phyloP scores from a whole-genome alignment of 1,140 invertebrate species.

The Diorhabda sublineata region DNA sequence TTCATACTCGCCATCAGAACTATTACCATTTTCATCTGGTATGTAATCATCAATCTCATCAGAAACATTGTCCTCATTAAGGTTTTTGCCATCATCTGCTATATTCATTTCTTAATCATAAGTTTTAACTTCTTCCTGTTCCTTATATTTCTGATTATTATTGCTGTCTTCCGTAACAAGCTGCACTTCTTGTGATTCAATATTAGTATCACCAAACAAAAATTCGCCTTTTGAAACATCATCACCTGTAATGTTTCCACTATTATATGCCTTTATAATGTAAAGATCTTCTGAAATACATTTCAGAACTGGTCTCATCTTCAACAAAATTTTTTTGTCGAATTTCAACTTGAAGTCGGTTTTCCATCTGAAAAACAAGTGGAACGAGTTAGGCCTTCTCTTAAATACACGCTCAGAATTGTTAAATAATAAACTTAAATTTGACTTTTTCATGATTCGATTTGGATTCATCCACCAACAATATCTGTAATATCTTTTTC shows the following conservation, averaged over 20 bases:
- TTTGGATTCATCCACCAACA: not conserved
- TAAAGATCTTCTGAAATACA: not conserved
- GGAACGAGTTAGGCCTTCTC: constrained; percentile 5
- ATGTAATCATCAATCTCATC: not conserved
- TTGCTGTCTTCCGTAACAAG: constrained; percentile 5
- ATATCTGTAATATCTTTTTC: not conserved
- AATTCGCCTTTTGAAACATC: constrained; percentile 3
- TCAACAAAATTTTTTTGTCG: constrained; percentile 3
- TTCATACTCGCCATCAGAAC: constrained; percentile 1
- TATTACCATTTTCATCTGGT: not conserved
- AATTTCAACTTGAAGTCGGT: constrained; percentile 1
- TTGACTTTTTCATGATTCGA: not conserved
- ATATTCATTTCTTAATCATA: constrained; percentile 1
- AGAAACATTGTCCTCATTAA: constrained; percentile 6
- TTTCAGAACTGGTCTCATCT: not conserved
- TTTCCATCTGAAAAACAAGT: constrained; percentile 7
- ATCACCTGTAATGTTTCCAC: constrained; percentile 1
- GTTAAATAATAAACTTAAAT: not conserved
- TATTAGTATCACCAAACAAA: constrained; percentile 5
- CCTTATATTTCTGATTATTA: not conserved
- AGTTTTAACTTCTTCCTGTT: too few species aligned
- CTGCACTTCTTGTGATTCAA: constrained; percentile 4
- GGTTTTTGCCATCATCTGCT: constrained; percentile 1
- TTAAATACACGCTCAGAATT: not conserved
- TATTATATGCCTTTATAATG: not conserved